phyloP scores from a whole-genome alignment of 1,140 invertebrate genomes.

The Myzus persicae region DNA sequence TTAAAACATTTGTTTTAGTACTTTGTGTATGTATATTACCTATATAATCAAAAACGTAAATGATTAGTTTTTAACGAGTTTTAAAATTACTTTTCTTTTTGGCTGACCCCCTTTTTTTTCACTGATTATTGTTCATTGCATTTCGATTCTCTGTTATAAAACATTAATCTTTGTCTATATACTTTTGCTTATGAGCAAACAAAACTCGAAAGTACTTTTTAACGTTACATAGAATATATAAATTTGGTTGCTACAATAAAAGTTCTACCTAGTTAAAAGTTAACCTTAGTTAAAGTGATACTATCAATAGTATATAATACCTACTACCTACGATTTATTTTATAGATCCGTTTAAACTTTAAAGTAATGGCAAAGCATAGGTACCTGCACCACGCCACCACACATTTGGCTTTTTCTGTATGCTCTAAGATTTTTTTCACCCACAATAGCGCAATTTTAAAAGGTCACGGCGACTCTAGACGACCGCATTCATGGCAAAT shows the following conservation, averaged over 20 bases:
- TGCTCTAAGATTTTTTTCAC: background rate
- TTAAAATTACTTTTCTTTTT: background rate
- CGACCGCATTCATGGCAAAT: background rate
- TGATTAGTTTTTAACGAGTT: background rate
- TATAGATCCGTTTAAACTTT: background rate
- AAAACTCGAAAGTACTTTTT: background rate
- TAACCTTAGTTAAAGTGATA: background rate
- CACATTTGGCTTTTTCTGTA: background rate
- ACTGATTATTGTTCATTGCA: background rate
- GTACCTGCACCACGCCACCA: background rate
- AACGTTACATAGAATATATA: background rate
- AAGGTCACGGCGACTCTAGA: background rate
- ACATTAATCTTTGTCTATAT: background rate
- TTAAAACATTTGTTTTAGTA: background rate
- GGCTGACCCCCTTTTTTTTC: background rate
- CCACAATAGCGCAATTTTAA: background rate
- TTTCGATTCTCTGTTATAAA: background rate
- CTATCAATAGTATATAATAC: background rate
- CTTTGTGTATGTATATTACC: background rate
- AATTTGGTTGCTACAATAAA: background rate
- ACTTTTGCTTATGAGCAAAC: background rate
- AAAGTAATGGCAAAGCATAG: background rate
- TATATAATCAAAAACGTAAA: background rate
- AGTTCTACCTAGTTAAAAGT: background rate
- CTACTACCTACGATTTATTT: background rate